phyloP scores from a whole-genome alignment of 1,140 invertebrate species.

The Calephelis virginiensis region DNA sequence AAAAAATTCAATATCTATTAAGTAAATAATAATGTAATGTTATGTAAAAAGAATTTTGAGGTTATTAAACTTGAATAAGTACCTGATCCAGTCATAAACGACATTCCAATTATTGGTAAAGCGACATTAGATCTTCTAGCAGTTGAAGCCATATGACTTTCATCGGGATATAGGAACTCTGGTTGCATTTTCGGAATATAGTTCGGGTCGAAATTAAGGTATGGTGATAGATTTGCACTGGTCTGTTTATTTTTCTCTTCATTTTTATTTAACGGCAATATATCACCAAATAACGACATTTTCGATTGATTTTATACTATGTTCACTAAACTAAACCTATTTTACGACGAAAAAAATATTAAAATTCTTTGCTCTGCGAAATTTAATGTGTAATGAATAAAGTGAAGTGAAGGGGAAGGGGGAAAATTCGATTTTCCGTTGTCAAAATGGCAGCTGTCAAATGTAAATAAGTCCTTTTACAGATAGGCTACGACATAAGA shows the following conservation, averaged over 20 bases:
- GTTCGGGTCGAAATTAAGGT: conserved; percentile 94
- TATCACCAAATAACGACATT: conserved; percentile 71
- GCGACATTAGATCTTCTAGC: conserved; percentile 83
- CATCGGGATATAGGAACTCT: conserved; percentile 95
- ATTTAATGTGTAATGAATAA: conserved; percentile 43
- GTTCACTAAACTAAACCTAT: conserved; percentile 54
- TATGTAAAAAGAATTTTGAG: conserved; percentile 61
- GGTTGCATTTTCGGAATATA: conserved; percentile 90
- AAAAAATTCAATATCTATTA: not conserved
- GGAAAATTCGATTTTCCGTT: conserved; percentile 39
- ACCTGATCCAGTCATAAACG: conserved; percentile 89
- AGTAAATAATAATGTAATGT: conserved; percentile 24
- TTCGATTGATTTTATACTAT: conserved; percentile 50
- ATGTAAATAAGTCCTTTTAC: not conserved
- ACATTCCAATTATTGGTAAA: conserved; percentile 95
- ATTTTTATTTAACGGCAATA: conserved; percentile 61
- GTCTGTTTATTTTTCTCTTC: conserved; percentile 55
- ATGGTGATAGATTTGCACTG: conserved; percentile 86
- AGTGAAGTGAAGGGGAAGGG: conserved; percentile 51
- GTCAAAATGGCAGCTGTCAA: conserved; percentile 33
- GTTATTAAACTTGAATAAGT: conserved; percentile 38
- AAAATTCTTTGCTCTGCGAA: conserved; percentile 24
- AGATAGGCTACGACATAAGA: too few relatives aligned
- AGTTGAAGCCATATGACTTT: conserved; percentile 74
- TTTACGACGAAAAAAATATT: conserved; percentile 35